Conservation (phyloP, 2,113 vertebrate species). For the Nesoenas mayeri region DNA sequence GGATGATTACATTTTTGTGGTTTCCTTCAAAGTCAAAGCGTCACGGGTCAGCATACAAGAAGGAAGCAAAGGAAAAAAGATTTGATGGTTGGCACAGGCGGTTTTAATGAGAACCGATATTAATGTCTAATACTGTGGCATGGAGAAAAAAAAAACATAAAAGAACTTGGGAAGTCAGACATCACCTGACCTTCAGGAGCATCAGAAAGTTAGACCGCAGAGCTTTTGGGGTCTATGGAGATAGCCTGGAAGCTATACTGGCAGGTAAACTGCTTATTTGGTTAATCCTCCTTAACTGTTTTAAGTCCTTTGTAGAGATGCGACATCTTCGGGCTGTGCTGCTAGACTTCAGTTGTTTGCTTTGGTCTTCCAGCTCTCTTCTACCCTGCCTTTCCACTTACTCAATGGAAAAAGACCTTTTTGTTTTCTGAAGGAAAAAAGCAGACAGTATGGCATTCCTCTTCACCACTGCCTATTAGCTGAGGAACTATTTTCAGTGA, state of each 20-base stretch:
- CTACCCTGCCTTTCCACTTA: neutral
- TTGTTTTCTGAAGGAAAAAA: neutral
- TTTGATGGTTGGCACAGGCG: conserved; percentile 30
- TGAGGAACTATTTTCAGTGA: neutral
- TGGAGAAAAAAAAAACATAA: neutral
- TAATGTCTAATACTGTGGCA: neutral
- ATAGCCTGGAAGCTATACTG: conserved; percentile 2
- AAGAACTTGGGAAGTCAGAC: neutral
- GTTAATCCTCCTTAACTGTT: conserved; percentile 31
- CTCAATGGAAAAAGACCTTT: neutral
- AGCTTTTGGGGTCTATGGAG: neutral
- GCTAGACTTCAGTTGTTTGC: neutral
- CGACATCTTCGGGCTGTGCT: neutral
- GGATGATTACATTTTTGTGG: conserved; percentile 84
- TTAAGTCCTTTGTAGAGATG: neutral
- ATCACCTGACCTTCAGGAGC: conserved; percentile 1
- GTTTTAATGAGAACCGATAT: conserved; percentile 46
- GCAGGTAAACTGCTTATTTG: conserved; percentile 21
- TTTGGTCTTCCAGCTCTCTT: neutral
- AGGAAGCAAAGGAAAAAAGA: conserved; percentile 40
- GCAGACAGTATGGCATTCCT: neutral
- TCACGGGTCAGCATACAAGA: conserved; percentile 60
- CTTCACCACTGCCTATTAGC: neutral
- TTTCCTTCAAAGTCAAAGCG: conserved; percentile 81
- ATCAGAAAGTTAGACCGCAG: conserved; percentile 21